Base-by-base conservation (phyloP, 2,113 vertebrate genomes). In the Sceloporus tristichus region DNA sequence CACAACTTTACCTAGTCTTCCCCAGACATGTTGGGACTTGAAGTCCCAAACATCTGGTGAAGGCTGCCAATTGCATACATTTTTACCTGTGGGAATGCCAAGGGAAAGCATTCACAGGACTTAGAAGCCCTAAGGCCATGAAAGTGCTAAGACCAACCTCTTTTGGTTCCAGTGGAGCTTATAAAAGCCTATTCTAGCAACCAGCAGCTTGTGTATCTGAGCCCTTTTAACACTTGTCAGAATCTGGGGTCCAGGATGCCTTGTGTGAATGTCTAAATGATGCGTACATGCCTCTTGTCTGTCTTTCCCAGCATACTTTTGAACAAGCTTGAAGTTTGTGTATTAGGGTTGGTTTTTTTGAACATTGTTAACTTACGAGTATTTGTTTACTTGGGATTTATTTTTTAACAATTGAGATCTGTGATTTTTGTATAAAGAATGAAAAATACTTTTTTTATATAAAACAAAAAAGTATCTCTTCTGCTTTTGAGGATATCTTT, bases 271-370 rank as follows among this genome's bases (percentile, higher is more conserved):
- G 21, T 48, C 42, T 16, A 84, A 48, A 23, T 84, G 27, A 53
- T 54, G 42, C 16, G 2, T 19, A 34, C 9, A 5, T 21, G 9
- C 1, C 14, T 42, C 21, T 48, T 27, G 54, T 71, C 29, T 23
- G 9, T 29, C 29, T 73, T 1, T 54, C 29, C 29, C 27, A 79
- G 25, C 40, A 42, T n/a, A 9, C 54, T 83, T 75, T 90, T 81
- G 38, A 80, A 62, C 0, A 2, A 2, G 0, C 59, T 23, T 89
- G 54, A 73, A 11, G 29, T 82, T 19, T 0, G 18, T 59, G 34
- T 40, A 4, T 3, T 18, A 53, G 34, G 54, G 16, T 27, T 53
- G 79, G 25, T 18, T 6, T 65, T 29, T 25, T 4, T 19, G 25
- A 18, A 9, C 9, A 8, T 48, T 74, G n/a, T 38, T 74, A 19